Evolutionary conservation across 1,140 invertebrate species (phyloP).

Genomic region (Mylabris phalerata): DNA sequence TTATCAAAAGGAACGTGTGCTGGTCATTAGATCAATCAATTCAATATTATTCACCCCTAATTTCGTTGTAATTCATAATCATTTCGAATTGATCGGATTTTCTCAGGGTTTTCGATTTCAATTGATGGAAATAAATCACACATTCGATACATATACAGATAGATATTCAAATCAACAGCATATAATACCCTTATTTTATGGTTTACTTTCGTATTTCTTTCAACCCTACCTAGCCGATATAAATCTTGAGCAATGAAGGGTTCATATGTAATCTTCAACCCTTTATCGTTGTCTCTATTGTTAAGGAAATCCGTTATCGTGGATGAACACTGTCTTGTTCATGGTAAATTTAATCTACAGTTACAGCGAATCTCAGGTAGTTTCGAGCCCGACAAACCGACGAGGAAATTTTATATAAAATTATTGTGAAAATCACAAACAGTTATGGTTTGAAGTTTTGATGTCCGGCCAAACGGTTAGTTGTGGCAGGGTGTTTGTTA

Average conservation of each 20-base stretch:
- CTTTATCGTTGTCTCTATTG: constrained; percentile 16
- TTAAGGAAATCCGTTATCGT: constrained; percentile 30
- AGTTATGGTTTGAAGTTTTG: too few species aligned
- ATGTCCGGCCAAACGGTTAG: neutral
- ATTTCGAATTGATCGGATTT: too few species aligned
- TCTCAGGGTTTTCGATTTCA: too few species aligned
- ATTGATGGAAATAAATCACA: too few species aligned
- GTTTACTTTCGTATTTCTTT: too few species aligned
- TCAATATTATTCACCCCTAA: too few species aligned
- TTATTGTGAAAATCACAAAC: too few species aligned
- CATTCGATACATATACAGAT: too few species aligned
- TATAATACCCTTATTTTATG: too few species aligned
- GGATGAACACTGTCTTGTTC: constrained; percentile 25
- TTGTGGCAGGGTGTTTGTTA: constrained; percentile 10
- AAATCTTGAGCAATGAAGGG: constrained; percentile 24
- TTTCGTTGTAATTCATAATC: too few species aligned
- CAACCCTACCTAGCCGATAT: constrained; percentile 1
- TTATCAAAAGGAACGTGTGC: constrained; percentile 5
- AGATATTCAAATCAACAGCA: too few species aligned
- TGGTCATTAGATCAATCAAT: neutral
- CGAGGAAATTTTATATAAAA: too few species aligned
- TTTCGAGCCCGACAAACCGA: neutral
- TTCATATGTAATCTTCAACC: constrained; percentile 18
- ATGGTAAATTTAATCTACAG: constrained; percentile 23
- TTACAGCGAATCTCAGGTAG: constrained; percentile 23